Base-by-base conservation (phyloP, 1,140 invertebrate species). In the Eubasilissa regina region DNA sequence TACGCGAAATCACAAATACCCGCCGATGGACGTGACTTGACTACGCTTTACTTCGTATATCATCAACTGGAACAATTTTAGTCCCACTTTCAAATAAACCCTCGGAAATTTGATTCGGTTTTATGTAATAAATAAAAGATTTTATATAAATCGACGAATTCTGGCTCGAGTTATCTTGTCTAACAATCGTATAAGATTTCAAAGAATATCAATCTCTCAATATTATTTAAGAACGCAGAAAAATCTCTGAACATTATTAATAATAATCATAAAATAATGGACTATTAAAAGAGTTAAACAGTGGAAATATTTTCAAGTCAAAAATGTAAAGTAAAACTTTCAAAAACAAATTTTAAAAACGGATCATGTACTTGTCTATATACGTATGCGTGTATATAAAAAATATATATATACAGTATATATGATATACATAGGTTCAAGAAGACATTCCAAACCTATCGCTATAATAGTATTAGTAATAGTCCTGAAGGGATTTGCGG, bases 401-500 rank as follows among this genome's bases (percentile, higher is more conserved):
- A 35, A 35, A 35, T 35, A 35, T 35, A 35, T 35, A 35, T 35
- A 35, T 35, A 35, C 6, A 3, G 25, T 35, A 35, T 35, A 35
- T 6, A 35, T 35, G 25, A 35, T 35, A 35, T 3, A 35, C 25
- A 35, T 35, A 35, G 6, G 25, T 35, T 70, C 17, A 21, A 70
- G 15, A 25, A 17, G 66, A 51, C 45, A 12, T 48, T 17, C 47
- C 66, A 70, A 70, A 51, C 45, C 66, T 53, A 19, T 58, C 21
- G 17, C 66, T 47, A 6, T 35, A 35, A 45, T 73, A 56, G 47
- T 43, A 25, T 43, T 25, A 17, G 66, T 68, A 62, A 75, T 21
- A 77, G 55, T 68, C 62, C 68, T 62, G 60, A 75, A 56, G 76
- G 75, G 76, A 81, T 78, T 78, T 81, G 43, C 15, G 68, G 53